These are phyloP conservation scores for Spinibarbus caldwelli DNA, from an alignment of 2,797 vertebrate genomes.

Conservation along the genomic window DNA sequence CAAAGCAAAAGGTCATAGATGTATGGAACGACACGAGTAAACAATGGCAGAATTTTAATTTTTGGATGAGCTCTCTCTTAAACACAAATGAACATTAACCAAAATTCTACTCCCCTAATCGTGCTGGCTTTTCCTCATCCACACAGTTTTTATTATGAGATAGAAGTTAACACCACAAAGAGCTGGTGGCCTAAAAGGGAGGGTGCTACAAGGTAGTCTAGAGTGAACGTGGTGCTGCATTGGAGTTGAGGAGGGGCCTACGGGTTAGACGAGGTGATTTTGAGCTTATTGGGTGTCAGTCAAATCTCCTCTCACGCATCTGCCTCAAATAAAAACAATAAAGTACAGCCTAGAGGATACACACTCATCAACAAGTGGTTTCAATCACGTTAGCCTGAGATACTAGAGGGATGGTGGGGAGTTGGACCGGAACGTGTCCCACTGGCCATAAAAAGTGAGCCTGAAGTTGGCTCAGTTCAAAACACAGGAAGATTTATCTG, in stretches of 20 bases:
- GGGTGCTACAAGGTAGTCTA: constrained; percentile 11
- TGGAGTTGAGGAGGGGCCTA: not conserved
- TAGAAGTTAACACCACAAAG: constrained; percentile 42
- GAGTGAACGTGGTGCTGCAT: not conserved
- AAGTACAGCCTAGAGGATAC: constrained; percentile 44
- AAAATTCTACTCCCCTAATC: constrained; percentile 48
- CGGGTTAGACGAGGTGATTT: constrained; percentile 25
- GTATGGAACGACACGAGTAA: too few species aligned
- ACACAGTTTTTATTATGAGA: constrained; percentile 48
- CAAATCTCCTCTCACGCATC: constrained; percentile 44
- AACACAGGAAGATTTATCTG: constrained; percentile 19
- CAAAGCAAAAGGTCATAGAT: too few species aligned
- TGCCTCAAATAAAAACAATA: constrained; percentile 41
- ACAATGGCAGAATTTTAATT: too few species aligned
- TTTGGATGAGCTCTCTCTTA: not conserved
- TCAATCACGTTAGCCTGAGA: constrained; percentile 42
- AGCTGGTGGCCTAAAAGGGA: constrained; percentile 36
- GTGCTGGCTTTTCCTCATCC: constrained; percentile 33
- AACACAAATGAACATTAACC: constrained; percentile 56
- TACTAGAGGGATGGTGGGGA: constrained; percentile 26
- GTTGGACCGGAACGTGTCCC: constrained; percentile 40
- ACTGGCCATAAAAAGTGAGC: constrained; percentile 38
- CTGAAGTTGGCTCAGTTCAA: constrained; percentile 27
- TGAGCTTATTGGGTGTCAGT: constrained; percentile 53
- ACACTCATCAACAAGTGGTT: constrained; percentile 58